Evolutionary conservation across 2,888 invertebrate genomes (phyloP), one percentile per base, ranked within the genome.

Genomic region (Lasioglossum vierecki): DNA sequence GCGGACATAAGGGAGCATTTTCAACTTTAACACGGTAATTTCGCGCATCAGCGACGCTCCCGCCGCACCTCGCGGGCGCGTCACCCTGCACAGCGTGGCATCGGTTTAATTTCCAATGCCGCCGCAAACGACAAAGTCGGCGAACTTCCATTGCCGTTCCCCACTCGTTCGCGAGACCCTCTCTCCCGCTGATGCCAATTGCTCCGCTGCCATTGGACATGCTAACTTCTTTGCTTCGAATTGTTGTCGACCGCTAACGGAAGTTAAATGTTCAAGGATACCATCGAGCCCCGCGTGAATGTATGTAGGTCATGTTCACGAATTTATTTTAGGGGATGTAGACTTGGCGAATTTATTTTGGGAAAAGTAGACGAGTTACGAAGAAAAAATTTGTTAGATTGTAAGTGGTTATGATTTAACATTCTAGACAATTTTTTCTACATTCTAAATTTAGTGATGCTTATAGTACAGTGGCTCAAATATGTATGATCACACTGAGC

Each of bases 41-140:
- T 66, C 49, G 30, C 18, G 79, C 74, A 66, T 79, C 79, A 22
- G 46, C 74, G 35, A 63, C 39, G 66, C 35, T 66, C 63, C 22
- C 66, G 46, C 63, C 60, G 60, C 41, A 53, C 53, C 53, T 53
- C 53, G 53, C 53, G 53, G 53, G 2, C 53, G 41, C 41, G 41
- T 71, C 74, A 30, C 30, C 49, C 35, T 72, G 49, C 46, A 44
- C 49, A 41, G 26, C n/a, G 60, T 41, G 75, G 75, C 57, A 60
- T 60, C 41, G 75, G 57, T 70, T 80, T 39, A 80, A 80, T 70
- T 80, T 80, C 80, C 57, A 57, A 35, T 71, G 78, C 13, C 18
- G 70, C 79, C 46, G 41, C 77, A 39, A 75, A 70, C 70, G 53
- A 70, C 77, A 26, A 53, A 39, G 70, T 79, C 30, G 60, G 30